Base-by-base conservation (phyloP, 2,797 vertebrate genomes). In the Pantherophis vulpinus region DNA sequence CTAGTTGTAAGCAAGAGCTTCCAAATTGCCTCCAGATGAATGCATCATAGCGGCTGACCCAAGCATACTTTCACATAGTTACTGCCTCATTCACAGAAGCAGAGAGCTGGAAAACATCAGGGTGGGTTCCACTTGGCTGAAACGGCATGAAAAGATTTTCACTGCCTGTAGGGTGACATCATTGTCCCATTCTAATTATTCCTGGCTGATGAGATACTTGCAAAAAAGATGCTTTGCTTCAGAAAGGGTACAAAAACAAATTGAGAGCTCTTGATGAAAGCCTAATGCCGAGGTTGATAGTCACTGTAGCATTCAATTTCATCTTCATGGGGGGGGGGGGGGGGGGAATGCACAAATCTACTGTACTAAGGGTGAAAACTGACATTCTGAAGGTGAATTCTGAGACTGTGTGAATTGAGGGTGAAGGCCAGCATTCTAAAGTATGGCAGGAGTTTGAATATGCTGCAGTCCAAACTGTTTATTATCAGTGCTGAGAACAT, bases 11-110 rank as follows among this genome's bases (percentile, higher is more conserved):
- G 96, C 95, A 96, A 94, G 95, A 96, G 95, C 94, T 95, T 97
- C 95, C 96, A 97, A 97, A 97, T 96, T 97, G 97, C 97, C 95
- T 96, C 95, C 1, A 89, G 96, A 96, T 97, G 97, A 98, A 98
- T 97, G 97, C 97, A 96, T 93, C 96, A 96, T 97, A 96, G 97
- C 97, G 95, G 96, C 96, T 96, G 95, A 97, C 96, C 97, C 97
- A 97, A 96, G 97, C 96, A 96, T 97, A 96, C 96, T 97, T 97
- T 97, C 95, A 91, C 97, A 97, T 95, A 96, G 96, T 94, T 96
- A 96, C 97, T 51, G 96, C 96, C 97, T 97, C 97, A 95, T 97
- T 97, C 96, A 96, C 95, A 96, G 96, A 96, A 93, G 13, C 94
- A 89, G 88, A 90, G 96, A 97, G 91, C 95, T 97, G 95, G 95